Evolutionary conservation across 2,113 vertebrate species (phyloP).

Genomic region (Cacatua alba): DNA sequence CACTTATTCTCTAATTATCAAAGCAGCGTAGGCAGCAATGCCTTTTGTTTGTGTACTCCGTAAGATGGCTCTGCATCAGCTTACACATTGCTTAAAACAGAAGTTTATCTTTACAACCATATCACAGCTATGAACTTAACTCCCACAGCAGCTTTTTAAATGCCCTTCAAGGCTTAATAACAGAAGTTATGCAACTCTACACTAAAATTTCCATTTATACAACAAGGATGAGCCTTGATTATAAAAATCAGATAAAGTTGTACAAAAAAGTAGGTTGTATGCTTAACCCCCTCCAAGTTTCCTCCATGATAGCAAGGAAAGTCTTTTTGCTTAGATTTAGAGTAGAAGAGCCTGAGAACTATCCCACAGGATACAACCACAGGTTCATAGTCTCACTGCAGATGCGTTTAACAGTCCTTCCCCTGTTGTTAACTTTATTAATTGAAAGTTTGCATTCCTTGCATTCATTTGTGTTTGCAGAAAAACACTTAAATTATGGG

Average conservation of each 20-base stretch:
- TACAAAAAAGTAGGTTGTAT: not conserved
- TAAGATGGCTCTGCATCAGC: conserved; percentile 28
- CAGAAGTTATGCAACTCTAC: not conserved
- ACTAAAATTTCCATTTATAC: not conserved
- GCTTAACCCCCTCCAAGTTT: not conserved
- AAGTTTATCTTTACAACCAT: conserved; percentile 1
- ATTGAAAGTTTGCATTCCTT: not conserved
- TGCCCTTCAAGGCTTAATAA: not conserved
- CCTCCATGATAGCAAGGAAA: not conserved
- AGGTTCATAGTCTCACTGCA: not conserved
- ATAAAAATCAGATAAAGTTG: not conserved
- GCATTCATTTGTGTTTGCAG: not conserved
- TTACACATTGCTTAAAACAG: not conserved
- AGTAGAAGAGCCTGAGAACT: not conserved
- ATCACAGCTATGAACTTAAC: not conserved
- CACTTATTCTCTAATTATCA: not conserved
- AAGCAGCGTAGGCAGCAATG: not conserved
- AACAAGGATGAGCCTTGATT: not conserved
- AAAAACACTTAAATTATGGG: not conserved
- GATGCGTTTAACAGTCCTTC: not conserved
- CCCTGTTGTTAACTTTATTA: not conserved
- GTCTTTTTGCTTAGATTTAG: not conserved
- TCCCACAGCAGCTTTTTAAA: not conserved
- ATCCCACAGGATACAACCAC: not conserved
- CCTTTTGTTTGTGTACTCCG: not conserved